Conservation (phyloP, 2,113 vertebrate species). For the Percina caprodes region DNA sequence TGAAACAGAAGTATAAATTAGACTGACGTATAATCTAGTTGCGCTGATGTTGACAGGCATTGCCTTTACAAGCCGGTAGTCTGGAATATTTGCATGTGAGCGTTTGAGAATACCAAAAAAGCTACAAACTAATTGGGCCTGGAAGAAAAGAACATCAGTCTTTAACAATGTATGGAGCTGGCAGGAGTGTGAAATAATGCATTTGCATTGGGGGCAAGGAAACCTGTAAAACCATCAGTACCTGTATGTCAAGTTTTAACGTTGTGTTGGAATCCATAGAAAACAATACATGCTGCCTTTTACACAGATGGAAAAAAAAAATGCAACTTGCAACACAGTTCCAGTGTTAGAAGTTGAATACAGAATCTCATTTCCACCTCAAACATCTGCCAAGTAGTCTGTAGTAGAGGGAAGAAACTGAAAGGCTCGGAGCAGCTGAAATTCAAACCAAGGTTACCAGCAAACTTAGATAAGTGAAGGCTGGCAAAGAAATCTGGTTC, state of each 20-base stretch:
- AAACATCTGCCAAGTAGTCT: conserved; percentile 6
- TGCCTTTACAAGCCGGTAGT: not conserved
- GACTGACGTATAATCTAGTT: too few relatives aligned
- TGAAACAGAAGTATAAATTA: too few relatives aligned
- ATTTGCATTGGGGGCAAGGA: not conserved
- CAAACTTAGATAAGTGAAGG: conserved; percentile 22
- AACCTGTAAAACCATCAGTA: not conserved
- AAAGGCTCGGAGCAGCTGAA: not conserved
- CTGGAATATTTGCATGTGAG: not conserved
- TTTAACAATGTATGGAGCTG: not conserved
- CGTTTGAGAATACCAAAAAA: not conserved
- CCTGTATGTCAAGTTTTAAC: not conserved
- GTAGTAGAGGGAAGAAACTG: not conserved
- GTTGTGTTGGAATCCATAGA: not conserved
- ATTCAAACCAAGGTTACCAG: conserved; percentile 3
- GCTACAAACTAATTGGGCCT: not conserved
- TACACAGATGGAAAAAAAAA: not conserved
- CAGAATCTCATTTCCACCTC: not conserved
- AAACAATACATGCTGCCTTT: not conserved
- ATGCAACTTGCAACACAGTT: too few relatives aligned
- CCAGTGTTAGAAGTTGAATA: not conserved
- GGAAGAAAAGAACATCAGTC: not conserved
- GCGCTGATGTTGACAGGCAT: too few relatives aligned
- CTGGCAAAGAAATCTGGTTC: not conserved
- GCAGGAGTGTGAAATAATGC: not conserved